Conservation (phyloP, 2,113 vertebrate genomes). For the Rhinogobius similis region DNA sequence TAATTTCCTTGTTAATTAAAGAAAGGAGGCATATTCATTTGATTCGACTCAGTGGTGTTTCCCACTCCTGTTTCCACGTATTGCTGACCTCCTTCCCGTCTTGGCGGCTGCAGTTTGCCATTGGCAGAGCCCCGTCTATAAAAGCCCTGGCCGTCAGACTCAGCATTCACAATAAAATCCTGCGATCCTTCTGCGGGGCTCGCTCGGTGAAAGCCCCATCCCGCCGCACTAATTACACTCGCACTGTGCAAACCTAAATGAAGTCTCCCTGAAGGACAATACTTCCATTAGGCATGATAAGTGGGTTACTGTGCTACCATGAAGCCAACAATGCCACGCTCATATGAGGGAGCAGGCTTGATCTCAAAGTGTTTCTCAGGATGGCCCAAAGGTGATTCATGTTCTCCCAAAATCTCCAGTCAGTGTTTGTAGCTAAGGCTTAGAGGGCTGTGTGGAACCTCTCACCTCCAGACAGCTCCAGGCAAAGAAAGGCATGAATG, state of each 20-base stretch:
- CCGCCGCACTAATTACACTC: constrained; percentile 64
- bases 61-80: background rate
- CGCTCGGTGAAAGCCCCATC: constrained; percentile 45
- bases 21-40: constrained; percentile 3
- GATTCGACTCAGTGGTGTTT: background rate
- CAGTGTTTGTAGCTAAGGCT: constrained; percentile 10
- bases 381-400: constrained; percentile 52
- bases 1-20: background rate
- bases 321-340: constrained; percentile 50
- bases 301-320: constrained; percentile 54
- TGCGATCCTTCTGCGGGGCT: constrained; percentile 14
- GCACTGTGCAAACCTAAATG: constrained; percentile 44
- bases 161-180: constrained; percentile 56
- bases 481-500: constrained; percentile 40
- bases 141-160: constrained; percentile 41
- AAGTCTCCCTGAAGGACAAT: constrained; percentile 53
- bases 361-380: constrained; percentile 31
- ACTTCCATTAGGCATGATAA: constrained; percentile 62
- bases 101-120: constrained; percentile 17
- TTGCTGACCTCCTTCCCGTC: constrained; percentile 19
- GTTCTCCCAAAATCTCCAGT: constrained; percentile 32
- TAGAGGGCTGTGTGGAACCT: constrained; percentile 22
- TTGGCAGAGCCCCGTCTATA: constrained; percentile 31
- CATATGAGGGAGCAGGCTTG: constrained; percentile 44
- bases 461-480: constrained; percentile 20